phyloP scores from a whole-genome alignment of 2,888 invertebrate genomes.

The Listrodromus nycthemerus region DNA sequence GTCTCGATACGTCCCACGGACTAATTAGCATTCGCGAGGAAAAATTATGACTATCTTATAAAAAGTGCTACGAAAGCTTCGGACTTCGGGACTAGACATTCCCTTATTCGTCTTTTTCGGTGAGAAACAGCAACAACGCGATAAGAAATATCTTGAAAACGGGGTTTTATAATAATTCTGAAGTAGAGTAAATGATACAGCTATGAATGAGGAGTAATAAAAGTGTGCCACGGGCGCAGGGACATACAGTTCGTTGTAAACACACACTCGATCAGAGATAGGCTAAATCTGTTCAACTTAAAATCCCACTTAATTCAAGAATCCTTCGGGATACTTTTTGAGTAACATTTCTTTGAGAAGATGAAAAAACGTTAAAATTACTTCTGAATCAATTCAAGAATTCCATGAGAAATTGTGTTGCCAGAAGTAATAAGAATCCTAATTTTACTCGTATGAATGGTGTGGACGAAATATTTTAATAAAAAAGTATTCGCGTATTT shows the following conservation, averaged over 20 bases:
- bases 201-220: slow-evolving; percentile 12
- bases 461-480: background rate
- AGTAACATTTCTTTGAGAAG: no score
- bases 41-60: slow-evolving; percentile 14
- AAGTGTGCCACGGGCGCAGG: slow-evolving; percentile 17
- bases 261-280: background rate
- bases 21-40: slow-evolving; percentile 17
- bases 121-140: slow-evolving; percentile 22
- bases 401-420: no score
- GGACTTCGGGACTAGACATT: slow-evolving; percentile 32
- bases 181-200: slow-evolving; percentile 1
- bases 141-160: slow-evolving; percentile 8
- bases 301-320: background rate
- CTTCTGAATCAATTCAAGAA: no score
- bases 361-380: no score
- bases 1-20: slow-evolving; percentile 20
- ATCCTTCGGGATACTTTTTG: background rate
- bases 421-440: background rate
- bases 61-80: slow-evolving; percentile 36
- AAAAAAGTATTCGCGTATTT: background rate
- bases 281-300: background rate
- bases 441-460: background rate
- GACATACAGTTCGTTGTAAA: slow-evolving; percentile 12
- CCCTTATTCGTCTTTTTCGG: background rate
- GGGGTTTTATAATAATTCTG: background rate